These are phyloP conservation scores for Chloropsis cyanopogon DNA, from an alignment of 2,113 vertebrate species.

Conservation along the genomic window DNA sequence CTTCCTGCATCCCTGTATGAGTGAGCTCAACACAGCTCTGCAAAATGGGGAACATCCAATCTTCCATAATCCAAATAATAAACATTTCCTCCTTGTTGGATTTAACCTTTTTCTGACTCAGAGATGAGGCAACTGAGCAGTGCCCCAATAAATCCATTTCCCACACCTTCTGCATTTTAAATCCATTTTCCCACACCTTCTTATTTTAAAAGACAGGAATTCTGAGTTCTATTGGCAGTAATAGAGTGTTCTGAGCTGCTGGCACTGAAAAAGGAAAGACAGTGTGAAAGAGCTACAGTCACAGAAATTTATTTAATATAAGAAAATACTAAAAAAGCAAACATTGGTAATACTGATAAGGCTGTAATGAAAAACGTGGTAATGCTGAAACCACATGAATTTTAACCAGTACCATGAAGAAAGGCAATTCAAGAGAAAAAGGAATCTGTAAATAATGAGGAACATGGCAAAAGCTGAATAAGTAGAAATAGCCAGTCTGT, in stretches of 20 bases:
- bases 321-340: not conserved
- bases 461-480: conserved; percentile 56
- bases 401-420: conserved; percentile 24
- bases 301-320: not conserved
- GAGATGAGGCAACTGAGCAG: too few relatives aligned
- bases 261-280: not conserved
- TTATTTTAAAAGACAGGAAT: not conserved
- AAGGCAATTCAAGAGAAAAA: conserved; percentile 29
- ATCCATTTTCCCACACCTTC: too few relatives aligned
- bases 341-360: not conserved
- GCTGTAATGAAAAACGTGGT: not conserved
- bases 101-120: too few relatives aligned
- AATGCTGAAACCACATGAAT: conserved; percentile 1
- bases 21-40: not conserved
- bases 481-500: conserved; percentile 17
- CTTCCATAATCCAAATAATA: not conserved
- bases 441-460: conserved; percentile 33
- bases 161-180: not conserved
- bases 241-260: not conserved
- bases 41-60: not conserved
- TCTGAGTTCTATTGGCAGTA: not conserved
- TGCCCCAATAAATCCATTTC: too few relatives aligned
- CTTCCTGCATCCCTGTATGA: not conserved
- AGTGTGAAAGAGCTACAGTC: not conserved
- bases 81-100: not conserved